Evolutionary conservation across 2,888 invertebrate species (phyloP), one percentile per base, ranked within the genome.

Genomic region (Rotaria magnacalcarata): DNA sequence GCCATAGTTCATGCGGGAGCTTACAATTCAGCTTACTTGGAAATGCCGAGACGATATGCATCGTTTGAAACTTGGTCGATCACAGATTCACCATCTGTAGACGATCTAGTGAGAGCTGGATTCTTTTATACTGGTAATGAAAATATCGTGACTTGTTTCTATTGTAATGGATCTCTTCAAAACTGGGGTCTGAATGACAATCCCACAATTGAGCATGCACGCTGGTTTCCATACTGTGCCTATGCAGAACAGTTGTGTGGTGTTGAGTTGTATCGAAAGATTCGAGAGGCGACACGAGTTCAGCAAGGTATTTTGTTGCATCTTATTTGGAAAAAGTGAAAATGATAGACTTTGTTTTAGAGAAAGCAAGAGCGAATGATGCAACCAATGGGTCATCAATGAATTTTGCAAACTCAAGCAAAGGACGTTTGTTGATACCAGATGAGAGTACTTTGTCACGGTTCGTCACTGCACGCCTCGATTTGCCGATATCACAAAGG

Each of bases 131-230:
- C 80, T 11, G 80, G 47, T 14, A 80, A 4, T 11, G 47, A 8
- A 80, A 80, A 47, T n/a, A 21, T 47, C 10, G 80, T 80, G n/a
- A 80, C 80, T 14, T 80, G 80, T 80, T 47, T 80, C 47, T 80
- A 80, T 14, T 47, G 47, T 80, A 80, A 80, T n/a, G 80, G n/a
- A 14, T 80, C 80, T 24, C 3, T 80, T 7, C 47, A 80, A 80
- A 47, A 80, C 24, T 47, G 80, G 47, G n/a, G n/a, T n/a, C 10
- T 47, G 2, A 47, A 80, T 47, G 80, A 80, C 19, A 47, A 47
- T 43, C 80, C 47, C 10, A 21, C n/a, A 10, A 47, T 47, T 5
- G 80, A 80, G 14, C 80, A 80, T n/a, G 43, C 24, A n/a, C 47
- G 80, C 5, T 80, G 80, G 21, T 80, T 80, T 80, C 47, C 80